Conservation (phyloP, 2,797 vertebrate genomes). For the Sitta carolinensis region DNA sequence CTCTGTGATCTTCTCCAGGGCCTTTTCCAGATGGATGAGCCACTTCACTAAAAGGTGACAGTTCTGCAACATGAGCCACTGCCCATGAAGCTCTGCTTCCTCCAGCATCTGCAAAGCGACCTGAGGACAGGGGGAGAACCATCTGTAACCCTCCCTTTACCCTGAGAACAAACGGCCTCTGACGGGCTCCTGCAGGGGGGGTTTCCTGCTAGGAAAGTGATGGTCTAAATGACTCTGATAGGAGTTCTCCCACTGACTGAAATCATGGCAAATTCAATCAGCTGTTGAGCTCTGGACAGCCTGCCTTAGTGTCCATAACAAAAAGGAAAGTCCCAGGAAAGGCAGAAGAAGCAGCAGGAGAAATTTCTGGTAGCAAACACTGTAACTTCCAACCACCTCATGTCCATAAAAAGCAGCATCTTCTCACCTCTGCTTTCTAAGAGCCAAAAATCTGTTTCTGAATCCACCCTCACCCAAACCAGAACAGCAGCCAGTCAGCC, state of each 20-base stretch:
- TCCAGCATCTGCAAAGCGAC: constrained; percentile 90
- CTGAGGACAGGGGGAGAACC: constrained; percentile 55
- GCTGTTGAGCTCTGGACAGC: background rate
- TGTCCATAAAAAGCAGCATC: background rate
- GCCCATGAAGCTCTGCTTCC: constrained; percentile 79
- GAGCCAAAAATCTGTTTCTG: background rate
- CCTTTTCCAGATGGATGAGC: constrained; percentile 91
- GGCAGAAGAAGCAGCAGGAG: background rate
- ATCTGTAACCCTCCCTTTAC: background rate
- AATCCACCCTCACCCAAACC: background rate
- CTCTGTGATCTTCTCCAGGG: constrained; percentile 87
- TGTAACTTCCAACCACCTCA: background rate
- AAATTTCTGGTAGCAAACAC: background rate
- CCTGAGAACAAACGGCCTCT: background rate
- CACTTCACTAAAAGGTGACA: constrained; percentile 94
- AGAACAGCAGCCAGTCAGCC: background rate
- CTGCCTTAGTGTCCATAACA: background rate
- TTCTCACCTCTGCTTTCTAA: background rate
- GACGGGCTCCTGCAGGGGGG: background rate
- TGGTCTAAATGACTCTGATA: background rate
- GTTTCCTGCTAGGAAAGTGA: background rate
- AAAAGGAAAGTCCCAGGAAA: background rate
- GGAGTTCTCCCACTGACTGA: background rate
- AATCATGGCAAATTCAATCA: background rate
- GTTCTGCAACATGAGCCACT: constrained; percentile 97